Percentiles rank a stretch among this genome's conserved stretches.
These are phyloP conservation scores for Pomacea maculata DNA, from an alignment of 1,140 invertebrate genomes.

Conservation along the genomic window DNA sequence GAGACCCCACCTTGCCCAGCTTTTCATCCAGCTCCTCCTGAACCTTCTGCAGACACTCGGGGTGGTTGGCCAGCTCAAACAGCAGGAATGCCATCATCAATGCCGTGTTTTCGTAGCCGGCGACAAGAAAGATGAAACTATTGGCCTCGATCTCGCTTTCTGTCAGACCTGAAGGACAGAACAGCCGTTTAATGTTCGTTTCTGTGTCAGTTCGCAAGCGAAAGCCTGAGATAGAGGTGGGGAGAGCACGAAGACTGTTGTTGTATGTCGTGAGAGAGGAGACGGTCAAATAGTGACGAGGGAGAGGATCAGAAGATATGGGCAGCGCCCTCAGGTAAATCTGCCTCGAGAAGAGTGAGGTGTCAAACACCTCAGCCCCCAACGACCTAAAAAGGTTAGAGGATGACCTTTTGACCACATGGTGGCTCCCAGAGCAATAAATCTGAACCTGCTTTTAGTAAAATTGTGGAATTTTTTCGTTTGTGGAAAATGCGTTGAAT, in stretches of 20 bases:
- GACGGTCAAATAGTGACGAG: background rate
- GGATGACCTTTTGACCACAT: too few species aligned
- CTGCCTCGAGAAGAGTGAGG: background rate
- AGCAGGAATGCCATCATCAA: slow-evolving; percentile 69
- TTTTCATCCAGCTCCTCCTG: slow-evolving; percentile 68
- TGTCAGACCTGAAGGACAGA: slow-evolving; percentile 25
- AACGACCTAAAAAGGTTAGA: too few species aligned
- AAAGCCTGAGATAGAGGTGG: background rate
- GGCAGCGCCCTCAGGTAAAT: background rate
- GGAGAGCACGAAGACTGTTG: background rate
- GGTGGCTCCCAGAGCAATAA: too few species aligned
- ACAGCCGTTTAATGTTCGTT: background rate
- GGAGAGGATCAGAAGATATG: background rate
- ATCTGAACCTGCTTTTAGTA: too few species aligned
- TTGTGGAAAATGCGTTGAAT: background rate
- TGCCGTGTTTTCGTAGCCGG: slow-evolving; percentile 74
- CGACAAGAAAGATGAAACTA: slow-evolving; percentile 74
- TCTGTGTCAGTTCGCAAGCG: background rate
- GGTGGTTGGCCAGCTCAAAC: slow-evolving; percentile 72
- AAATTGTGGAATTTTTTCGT: too few species aligned
- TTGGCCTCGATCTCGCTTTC: slow-evolving; percentile 74
- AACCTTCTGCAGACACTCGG: slow-evolving; percentile 70
- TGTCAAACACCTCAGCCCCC: background rate
- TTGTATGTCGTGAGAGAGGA: background rate
- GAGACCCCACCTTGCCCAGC: too few species aligned